phyloP scores from a whole-genome alignment of 2,888 invertebrate species.

The Lasioglossum figueresi region DNA sequence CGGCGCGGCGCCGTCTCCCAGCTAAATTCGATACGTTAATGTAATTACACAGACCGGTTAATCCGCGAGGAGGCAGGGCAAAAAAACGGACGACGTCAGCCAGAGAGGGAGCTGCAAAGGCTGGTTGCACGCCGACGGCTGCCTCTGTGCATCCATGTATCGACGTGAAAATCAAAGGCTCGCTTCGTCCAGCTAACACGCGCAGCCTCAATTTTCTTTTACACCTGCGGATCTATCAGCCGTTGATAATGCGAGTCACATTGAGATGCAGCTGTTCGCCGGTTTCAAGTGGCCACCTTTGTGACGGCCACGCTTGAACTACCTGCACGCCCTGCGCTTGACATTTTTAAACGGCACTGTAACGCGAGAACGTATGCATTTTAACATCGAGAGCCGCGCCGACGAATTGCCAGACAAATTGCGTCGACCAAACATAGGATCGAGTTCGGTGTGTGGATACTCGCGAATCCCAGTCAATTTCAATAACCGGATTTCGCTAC shows the following conservation, averaged over 20 bases:
- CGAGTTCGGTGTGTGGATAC: background rate
- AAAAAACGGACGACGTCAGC: conserved; percentile 26
- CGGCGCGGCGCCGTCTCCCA: conserved; percentile 18
- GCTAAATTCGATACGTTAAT: conserved; percentile 69
- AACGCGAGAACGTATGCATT: conserved; percentile 36
- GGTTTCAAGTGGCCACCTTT: conserved; percentile 50
- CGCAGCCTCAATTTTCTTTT: conserved; percentile 65
- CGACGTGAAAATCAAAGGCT: conserved; percentile 70
- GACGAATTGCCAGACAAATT: background rate
- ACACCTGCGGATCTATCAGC: conserved; percentile 60
- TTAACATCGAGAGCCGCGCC: conserved; percentile 28
- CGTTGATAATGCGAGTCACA: conserved; percentile 63
- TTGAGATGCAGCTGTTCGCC: conserved; percentile 53
- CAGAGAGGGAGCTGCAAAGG: conserved; percentile 42
- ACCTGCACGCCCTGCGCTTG: background rate
- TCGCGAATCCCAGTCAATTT: background rate
- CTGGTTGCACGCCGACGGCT: conserved; percentile 31
- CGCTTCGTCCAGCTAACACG: conserved; percentile 45
- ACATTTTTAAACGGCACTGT: conserved; percentile 42
- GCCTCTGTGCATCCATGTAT: conserved; percentile 53
- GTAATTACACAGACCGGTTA: conserved; percentile 64
- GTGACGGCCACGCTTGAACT: conserved; percentile 11
- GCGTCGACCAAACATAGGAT: background rate
- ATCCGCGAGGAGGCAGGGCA: conserved; percentile 46
- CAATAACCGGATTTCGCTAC: background rate